Evolutionary conservation across 2,113 vertebrate genomes (phyloP).

Genomic region (Tragelaphus buxtoni): DNA sequence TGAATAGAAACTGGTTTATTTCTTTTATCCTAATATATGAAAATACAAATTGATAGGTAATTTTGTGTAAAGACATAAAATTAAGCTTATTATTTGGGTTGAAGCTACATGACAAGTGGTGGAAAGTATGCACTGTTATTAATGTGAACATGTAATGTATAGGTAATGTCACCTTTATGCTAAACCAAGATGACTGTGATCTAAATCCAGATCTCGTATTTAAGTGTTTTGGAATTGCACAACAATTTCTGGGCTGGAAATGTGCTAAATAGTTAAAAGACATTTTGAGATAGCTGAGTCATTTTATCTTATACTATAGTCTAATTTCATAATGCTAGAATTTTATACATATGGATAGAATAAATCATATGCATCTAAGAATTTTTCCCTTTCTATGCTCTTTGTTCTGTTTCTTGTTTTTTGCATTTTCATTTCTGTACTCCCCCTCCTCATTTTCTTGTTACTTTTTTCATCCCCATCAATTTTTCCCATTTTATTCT

Average conservation of each 20-base stretch:
- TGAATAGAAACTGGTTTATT: background rate
- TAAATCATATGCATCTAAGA: background rate
- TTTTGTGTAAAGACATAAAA: background rate
- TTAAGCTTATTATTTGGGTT: background rate
- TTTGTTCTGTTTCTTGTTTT: background rate
- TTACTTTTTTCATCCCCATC: accelerated
- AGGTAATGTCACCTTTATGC: background rate
- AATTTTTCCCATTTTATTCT: background rate
- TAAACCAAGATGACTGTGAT: background rate
- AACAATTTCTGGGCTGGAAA: background rate
- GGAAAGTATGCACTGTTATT: background rate
- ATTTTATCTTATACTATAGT: background rate
- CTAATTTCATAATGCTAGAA: background rate
- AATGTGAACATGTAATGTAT: background rate
- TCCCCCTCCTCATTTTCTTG: background rate
- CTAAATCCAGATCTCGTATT: background rate
- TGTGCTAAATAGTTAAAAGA: background rate
- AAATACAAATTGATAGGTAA: background rate
- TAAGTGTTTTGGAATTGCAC: background rate
- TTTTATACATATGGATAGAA: background rate
- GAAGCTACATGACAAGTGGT: background rate
- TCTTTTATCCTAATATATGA: background rate
- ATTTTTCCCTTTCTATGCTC: background rate
- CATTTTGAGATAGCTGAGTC: background rate
- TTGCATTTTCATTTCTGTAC: background rate